These are phyloP conservation scores for Pelusios castaneus DNA, from an alignment of 2,113 vertebrate species.

Conservation along the genomic window DNA sequence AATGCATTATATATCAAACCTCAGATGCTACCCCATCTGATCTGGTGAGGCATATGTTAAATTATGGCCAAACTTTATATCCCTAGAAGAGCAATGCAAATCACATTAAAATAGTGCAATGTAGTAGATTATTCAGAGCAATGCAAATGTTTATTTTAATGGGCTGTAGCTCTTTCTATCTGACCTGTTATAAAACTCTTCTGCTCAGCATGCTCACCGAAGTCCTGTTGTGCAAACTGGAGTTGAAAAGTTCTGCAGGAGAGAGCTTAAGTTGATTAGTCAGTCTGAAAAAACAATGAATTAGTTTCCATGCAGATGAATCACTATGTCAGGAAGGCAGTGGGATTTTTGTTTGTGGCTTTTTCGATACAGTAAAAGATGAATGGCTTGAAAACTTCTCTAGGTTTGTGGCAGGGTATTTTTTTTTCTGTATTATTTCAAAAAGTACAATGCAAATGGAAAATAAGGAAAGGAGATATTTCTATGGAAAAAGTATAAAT, in stretches of 20 bases:
- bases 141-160: neutral
- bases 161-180: constrained; percentile 26
- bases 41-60: neutral
- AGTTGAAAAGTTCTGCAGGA: neutral
- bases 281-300: neutral
- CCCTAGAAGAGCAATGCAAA: neutral
- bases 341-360: neutral
- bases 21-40: neutral
- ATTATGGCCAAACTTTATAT: constrained; percentile 13
- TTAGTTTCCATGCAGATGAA: constrained; percentile 19
- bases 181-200: constrained; percentile 12
- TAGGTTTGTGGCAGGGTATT: neutral
- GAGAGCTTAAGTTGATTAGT: neutral
- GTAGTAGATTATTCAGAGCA: constrained; percentile 8
- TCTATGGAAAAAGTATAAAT: neutral
- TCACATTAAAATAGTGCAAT: neutral
- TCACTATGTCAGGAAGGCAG: neutral
- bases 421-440: neutral
- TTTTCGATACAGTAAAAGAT: neutral
- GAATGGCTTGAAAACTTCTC: neutral
- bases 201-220: neutral
- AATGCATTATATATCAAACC: neutral
- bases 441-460: neutral
- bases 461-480: neutral
- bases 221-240: constrained; percentile 4